Evolutionary conservation across 2,888 invertebrate genomes (phyloP).

Genomic region (Ditula angustiorana): DNA sequence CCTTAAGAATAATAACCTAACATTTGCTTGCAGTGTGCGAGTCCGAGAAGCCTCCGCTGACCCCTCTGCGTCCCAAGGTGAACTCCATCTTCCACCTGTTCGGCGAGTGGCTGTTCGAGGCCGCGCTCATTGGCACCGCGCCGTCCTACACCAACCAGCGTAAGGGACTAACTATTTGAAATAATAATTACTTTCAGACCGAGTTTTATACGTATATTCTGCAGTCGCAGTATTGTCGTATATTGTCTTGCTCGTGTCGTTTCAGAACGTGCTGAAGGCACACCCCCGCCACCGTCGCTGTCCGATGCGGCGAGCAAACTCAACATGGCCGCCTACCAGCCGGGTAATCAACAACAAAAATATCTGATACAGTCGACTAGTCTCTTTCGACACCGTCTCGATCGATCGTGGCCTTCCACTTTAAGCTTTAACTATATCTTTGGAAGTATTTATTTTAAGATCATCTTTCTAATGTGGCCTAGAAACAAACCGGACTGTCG

Average conservation of each 20-base stretch:
- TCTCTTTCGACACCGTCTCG: too few species aligned
- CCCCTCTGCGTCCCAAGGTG: constrained; percentile 93
- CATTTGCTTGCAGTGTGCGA: constrained; percentile 83
- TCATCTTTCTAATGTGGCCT: too few species aligned
- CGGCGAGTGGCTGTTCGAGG: constrained; percentile 98
- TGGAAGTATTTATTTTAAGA: too few species aligned
- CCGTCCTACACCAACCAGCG: constrained; percentile 63
- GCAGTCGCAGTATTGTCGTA: too few species aligned
- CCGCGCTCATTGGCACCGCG: constrained; percentile 93
- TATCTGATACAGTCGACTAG: too few species aligned
- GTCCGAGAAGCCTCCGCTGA: constrained; percentile 87
- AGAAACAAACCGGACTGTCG: too few species aligned
- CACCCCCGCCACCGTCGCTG: constrained; percentile 86
- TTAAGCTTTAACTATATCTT: too few species aligned
- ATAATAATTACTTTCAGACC: too few species aligned
- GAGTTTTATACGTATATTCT: too few species aligned
- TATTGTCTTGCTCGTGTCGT: constrained; percentile 34
- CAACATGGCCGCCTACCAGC: constrained; percentile 92
- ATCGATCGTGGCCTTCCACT: too few species aligned
- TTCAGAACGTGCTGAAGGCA: constrained; percentile 75
- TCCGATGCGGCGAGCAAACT: constrained; percentile 89
- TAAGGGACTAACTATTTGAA: constrained; percentile 50
- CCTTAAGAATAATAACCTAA: too few species aligned
- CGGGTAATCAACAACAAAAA: constrained; percentile 70
- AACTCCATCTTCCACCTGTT: constrained; percentile 98